phyloP scores from a whole-genome alignment of 2,888 invertebrate genomes.

The Caenorhabditis doughertyi region DNA sequence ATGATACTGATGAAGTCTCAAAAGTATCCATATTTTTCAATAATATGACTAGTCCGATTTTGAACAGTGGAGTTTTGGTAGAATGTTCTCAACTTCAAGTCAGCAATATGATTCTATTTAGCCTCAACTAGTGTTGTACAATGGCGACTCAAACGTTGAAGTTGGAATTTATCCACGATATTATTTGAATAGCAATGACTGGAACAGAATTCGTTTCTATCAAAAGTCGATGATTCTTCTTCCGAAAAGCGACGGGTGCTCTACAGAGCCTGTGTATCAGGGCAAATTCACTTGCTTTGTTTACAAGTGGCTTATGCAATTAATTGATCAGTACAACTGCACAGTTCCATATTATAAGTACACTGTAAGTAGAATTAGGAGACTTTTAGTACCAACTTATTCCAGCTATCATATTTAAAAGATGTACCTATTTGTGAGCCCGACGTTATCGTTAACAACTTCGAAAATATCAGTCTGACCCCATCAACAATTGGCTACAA shows the following conservation, averaged over 20 bases:
- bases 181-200: constrained; percentile 68
- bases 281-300: constrained; percentile 71
- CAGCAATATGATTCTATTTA: constrained; percentile 15
- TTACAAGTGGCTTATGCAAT: constrained; percentile 65
- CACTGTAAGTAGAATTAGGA: constrained; percentile 36
- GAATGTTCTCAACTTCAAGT: not conserved
- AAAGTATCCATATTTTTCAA: constrained; percentile 68
- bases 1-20: constrained; percentile 69
- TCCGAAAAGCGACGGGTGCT: constrained; percentile 50
- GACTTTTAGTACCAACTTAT: not conserved
- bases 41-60: constrained; percentile 66
- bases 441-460: constrained; percentile 53
- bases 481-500: constrained; percentile 63
- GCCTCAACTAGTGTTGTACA: constrained; percentile 68
- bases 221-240: constrained; percentile 58
- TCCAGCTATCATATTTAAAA: constrained; percentile 41
- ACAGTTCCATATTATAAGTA: constrained; percentile 69
- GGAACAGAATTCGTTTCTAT: constrained; percentile 66
- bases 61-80: constrained; percentile 51
- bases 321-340: constrained; percentile 66
- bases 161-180: constrained; percentile 66
- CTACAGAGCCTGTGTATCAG: constrained; percentile 54
- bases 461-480: constrained; percentile 62
- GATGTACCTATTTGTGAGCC: constrained; percentile 66
- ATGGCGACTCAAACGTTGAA: constrained; percentile 65